Evolutionary conservation across 2,797 vertebrate species (phyloP).

Genomic region (Odontamblyopus rebecca): DNA sequence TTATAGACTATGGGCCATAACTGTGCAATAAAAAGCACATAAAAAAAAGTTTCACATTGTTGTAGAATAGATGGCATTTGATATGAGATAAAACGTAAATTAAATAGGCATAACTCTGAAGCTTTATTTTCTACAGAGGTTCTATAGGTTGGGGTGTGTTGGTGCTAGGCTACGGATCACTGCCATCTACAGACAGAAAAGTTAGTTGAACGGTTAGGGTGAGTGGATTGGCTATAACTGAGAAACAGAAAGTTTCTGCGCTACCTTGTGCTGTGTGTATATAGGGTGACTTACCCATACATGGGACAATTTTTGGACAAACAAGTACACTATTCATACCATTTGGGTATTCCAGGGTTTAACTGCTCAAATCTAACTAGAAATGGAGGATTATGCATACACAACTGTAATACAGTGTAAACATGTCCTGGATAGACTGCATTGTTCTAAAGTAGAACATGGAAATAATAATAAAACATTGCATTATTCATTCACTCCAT

Average conservation of each 20-base stretch:
- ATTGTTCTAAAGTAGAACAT: too few relatives aligned
- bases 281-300: too few relatives aligned
- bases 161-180: background rate
- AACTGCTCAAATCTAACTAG: too few relatives aligned
- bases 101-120: background rate
- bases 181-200: slow-evolving; percentile 14
- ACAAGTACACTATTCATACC: too few relatives aligned
- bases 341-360: too few relatives aligned
- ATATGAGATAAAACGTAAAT: background rate
- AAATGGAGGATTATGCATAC: too few relatives aligned
- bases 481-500: too few relatives aligned
- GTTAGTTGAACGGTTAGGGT: background rate
- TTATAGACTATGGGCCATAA: background rate
- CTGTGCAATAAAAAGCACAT: background rate
- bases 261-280: too few relatives aligned
- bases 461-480: too few relatives aligned
- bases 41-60: background rate
- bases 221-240: background rate
- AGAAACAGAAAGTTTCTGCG: background rate
- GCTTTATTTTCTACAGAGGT: background rate
- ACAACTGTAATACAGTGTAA: too few relatives aligned
- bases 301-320: too few relatives aligned
- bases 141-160: background rate
- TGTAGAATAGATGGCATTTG: background rate
- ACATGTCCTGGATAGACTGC: too few relatives aligned